A percentile compares a stretch with the other conserved stretches of the same genome.
phyloP scores from a whole-genome alignment of 2,888 invertebrate genomes.

The Conops quadrifasciatus region DNA sequence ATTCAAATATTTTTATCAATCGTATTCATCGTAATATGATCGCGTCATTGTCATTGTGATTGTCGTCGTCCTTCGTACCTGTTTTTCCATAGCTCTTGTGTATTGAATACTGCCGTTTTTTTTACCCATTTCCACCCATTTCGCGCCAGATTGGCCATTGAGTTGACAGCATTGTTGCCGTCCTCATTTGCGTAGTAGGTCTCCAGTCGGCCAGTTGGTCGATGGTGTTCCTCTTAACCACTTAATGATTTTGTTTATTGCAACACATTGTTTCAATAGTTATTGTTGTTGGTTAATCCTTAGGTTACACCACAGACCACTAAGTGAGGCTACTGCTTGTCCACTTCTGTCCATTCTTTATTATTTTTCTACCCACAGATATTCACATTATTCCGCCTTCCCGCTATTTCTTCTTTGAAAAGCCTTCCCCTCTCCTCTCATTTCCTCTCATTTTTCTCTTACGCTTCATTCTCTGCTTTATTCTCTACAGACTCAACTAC shows the following conservation, averaged over 20 bases:
- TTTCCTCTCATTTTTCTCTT: not conserved
- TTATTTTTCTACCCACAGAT: conserved; percentile 6
- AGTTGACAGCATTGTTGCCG: conserved; percentile 29
- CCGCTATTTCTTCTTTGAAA: not conserved
- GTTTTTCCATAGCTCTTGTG: conserved; percentile 11
- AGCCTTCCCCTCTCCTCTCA: not conserved
- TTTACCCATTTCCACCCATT: not conserved
- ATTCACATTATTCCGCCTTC: conserved; percentile 14
- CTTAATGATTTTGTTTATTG: conserved; percentile 34
- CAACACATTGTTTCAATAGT: conserved; percentile 11
- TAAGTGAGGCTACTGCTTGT: not conserved
- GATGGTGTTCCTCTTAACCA: conserved; percentile 4
- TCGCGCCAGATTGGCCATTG: not conserved
- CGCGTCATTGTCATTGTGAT: not conserved
- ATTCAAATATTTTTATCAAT: not conserved
- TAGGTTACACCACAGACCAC: not conserved
- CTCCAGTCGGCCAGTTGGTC: not conserved
- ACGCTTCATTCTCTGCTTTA: not conserved
- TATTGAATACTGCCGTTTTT: not conserved
- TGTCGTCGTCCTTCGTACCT: not conserved
- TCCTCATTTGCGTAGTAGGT: conserved; percentile 7
- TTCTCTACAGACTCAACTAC: not conserved
- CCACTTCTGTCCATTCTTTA: not conserved
- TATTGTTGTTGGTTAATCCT: conserved; percentile 15
- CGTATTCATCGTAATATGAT: too few relatives aligned